These are phyloP conservation scores for Gephyroberyx darwinii DNA, from an alignment of 2,797 vertebrate species.

Conservation along the genomic window DNA sequence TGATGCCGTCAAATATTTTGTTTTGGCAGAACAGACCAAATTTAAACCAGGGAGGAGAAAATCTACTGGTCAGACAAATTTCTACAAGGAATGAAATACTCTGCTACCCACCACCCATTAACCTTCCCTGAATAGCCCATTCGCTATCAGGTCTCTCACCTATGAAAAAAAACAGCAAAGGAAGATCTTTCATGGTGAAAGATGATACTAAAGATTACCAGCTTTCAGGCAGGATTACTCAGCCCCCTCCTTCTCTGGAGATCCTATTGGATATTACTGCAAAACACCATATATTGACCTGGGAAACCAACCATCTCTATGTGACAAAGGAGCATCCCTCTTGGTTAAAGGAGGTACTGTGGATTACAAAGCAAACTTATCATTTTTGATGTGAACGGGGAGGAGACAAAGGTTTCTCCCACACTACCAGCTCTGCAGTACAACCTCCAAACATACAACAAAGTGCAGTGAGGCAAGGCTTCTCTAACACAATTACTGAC, in stretches of 20 bases:
- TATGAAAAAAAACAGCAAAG: conserved; percentile 8
- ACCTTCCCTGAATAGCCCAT: conserved; percentile 25
- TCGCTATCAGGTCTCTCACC: conserved; percentile 4
- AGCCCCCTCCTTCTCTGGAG: conserved; percentile 25
- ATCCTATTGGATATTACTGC: conserved; percentile 12
- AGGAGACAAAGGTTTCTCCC: conserved; percentile 41
- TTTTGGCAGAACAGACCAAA: conserved; percentile 38
- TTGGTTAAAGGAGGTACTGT: conserved; percentile 11
- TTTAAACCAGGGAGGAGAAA: conserved; percentile 4
- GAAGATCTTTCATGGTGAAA: conserved; percentile 35
- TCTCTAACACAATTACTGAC: conserved; percentile 62
- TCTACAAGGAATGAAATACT: conserved; percentile 16
- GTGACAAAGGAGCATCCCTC: conserved; percentile 26
- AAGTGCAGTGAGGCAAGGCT: conserved; percentile 36
- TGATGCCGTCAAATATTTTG: neutral
- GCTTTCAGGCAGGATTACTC: conserved; percentile 37
- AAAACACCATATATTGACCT: conserved; percentile 10
- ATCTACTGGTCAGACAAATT: conserved; percentile 12
- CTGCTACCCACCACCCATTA: conserved; percentile 31
- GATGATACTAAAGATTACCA: conserved; percentile 42
- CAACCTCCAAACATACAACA: conserved; percentile 43
- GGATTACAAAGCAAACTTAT: conserved; percentile 30
- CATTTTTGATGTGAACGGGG: conserved; percentile 30
- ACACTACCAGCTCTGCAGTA: conserved; percentile 22
- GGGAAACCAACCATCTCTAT: conserved; percentile 9